A percentile compares a stretch with the other conserved stretches of the same genome.
phyloP scores from a whole-genome alignment of 2,888 invertebrate genomes.

The Agonopterix heracliana region DNA sequence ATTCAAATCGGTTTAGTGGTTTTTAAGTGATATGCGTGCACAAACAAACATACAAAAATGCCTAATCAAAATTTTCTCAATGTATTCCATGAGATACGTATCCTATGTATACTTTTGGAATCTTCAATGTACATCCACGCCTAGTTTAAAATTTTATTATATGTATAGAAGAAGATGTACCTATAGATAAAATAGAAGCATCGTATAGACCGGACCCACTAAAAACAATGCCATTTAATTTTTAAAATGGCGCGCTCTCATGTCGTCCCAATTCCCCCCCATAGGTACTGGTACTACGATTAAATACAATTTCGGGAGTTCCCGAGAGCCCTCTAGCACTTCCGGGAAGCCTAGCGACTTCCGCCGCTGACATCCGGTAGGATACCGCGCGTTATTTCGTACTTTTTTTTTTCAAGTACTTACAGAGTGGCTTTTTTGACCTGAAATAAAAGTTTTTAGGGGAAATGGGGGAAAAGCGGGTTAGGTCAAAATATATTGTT shows the following conservation, averaged over 20 bases:
- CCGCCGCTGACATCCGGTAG: constrained; percentile 64
- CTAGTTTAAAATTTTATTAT: no score
- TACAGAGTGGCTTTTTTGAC: constrained; percentile 52
- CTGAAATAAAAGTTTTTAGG: constrained; percentile 39
- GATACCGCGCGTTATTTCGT: constrained; percentile 59
- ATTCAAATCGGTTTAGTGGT: no score
- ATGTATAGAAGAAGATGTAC: no score
- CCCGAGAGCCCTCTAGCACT: constrained; percentile 59
- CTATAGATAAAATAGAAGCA: no score
- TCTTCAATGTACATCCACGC: no score
- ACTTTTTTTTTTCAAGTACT: constrained; percentile 58
- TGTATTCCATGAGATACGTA: no score
- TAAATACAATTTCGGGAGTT: constrained; percentile 64
- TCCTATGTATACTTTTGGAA: no score
- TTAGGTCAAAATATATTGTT: neutral
- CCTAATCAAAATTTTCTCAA: no score
- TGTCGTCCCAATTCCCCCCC: constrained; percentile 21
- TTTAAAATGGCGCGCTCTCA: constrained; percentile 32
- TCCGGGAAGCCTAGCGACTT: constrained; percentile 71
- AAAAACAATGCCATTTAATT: constrained; percentile 8
- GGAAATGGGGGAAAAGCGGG: constrained; percentile 38
- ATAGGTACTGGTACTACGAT: constrained; percentile 43
- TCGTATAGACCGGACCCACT: no score
- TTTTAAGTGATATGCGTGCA: no score
- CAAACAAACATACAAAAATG: no score